Conservation (phyloP, 2,888 invertebrate genomes). For the Tetranychus piercei region DNA sequence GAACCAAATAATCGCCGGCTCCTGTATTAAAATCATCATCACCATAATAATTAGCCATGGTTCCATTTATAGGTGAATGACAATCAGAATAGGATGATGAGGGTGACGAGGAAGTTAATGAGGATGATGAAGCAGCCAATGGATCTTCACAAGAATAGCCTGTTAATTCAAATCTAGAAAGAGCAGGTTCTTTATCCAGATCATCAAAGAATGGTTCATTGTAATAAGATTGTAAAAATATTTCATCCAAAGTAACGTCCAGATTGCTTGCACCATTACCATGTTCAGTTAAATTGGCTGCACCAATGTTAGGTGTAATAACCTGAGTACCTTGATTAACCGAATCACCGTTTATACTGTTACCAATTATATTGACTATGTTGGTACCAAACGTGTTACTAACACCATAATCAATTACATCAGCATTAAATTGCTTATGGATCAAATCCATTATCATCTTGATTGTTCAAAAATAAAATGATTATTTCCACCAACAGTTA, state of each 20-base stretch:
- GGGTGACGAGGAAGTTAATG: conserved; percentile 20
- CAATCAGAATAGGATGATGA: conserved; percentile 14
- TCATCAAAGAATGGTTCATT: conserved; percentile 13
- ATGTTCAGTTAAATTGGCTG: neutral
- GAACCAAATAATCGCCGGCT: neutral
- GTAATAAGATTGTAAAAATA: conserved; percentile 8
- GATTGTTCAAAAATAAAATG: neutral
- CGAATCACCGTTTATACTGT: neutral
- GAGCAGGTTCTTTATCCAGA: neutral
- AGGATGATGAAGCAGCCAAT: conserved; percentile 17
- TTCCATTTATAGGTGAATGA: conserved; percentile 7
- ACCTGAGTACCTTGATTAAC: neutral
- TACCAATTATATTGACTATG: neutral
- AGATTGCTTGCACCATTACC: neutral
- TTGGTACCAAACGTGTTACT: neutral
- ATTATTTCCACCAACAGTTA: neutral
- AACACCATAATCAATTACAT: neutral
- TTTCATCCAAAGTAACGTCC: conserved; percentile 29
- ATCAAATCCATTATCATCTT: neutral
- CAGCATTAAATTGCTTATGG: neutral
- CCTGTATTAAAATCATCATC: neutral
- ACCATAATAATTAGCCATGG: conserved; percentile 8
- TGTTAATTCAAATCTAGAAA: neutral
- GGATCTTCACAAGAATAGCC: neutral
- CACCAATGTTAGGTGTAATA: too few species aligned